phyloP scores from a whole-genome alignment of 2,888 invertebrate species.

The Polylopha cassiicola region DNA sequence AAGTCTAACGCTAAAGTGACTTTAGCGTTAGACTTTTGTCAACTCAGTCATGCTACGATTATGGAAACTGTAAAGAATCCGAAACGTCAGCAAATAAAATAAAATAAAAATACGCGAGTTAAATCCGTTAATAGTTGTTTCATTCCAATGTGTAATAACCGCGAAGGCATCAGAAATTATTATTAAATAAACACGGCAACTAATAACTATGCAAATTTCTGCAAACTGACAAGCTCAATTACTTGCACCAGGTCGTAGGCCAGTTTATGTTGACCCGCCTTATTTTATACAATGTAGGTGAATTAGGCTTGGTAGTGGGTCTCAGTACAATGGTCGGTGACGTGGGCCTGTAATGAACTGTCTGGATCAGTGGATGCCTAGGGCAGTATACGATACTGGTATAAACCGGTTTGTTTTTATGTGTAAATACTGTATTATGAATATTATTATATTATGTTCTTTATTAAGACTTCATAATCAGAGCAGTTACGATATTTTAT shows the following conservation, averaged over 20 bases:
- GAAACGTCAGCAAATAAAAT: too few relatives aligned
- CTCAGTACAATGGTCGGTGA: slow-evolving; percentile 26
- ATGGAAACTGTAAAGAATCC: too few relatives aligned
- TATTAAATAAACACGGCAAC: slow-evolving; percentile 41
- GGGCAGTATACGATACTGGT: slow-evolving; percentile 28
- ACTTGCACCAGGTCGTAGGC: slow-evolving; percentile 26
- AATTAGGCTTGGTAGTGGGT: slow-evolving; percentile 23
- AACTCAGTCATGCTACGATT: too few relatives aligned
- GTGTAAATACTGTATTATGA: slow-evolving; percentile 9
- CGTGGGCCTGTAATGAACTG: slow-evolving; percentile 40
- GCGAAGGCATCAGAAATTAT: slow-evolving; percentile 24
- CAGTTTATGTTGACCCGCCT: slow-evolving; percentile 26
- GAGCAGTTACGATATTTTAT: too few relatives aligned
- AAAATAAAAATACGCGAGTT: too few relatives aligned
- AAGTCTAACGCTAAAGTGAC: too few relatives aligned
- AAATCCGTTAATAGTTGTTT: too few relatives aligned
- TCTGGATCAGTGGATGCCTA: slow-evolving; percentile 44
- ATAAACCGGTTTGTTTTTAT: slow-evolving; percentile 19
- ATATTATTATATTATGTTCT: too few relatives aligned
- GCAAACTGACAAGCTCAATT: slow-evolving; percentile 44
- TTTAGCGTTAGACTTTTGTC: too few relatives aligned
- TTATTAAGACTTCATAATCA: too few relatives aligned
- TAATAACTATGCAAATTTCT: slow-evolving; percentile 64
- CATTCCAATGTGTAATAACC: slow-evolving; percentile 20
- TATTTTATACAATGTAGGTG: slow-evolving; percentile 20